These are phyloP conservation scores for Drosophila orena DNA, from an alignment of 1,140 invertebrate species.

Conservation along the genomic window DNA sequence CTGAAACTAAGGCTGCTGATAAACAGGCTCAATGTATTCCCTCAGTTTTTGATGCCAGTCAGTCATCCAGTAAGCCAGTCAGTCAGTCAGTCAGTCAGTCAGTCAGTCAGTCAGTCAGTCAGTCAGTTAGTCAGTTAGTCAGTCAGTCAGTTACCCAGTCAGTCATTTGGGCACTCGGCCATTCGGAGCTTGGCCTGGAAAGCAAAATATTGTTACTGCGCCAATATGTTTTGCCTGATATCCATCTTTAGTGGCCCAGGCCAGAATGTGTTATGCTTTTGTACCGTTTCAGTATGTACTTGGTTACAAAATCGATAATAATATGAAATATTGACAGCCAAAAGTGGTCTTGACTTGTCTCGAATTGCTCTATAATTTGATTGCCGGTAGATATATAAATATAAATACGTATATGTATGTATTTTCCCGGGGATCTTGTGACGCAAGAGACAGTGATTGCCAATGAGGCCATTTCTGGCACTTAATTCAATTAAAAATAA, in stretches of 20 bases:
- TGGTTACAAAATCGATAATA: constrained; percentile 50
- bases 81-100: constrained; percentile 23
- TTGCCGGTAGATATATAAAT: constrained; percentile 27
- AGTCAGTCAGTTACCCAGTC: constrained; percentile 16
- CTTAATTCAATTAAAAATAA: constrained; percentile 15
- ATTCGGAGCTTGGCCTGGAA: constrained; percentile 40
- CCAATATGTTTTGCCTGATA: constrained; percentile 64
- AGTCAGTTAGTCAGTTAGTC: constrained; percentile 22
- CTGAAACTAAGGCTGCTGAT: constrained; percentile 49
- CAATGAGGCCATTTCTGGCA: neutral
- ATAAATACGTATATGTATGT: neutral
- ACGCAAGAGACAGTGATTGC: constrained; percentile 2
- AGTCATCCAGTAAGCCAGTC: constrained; percentile 28
- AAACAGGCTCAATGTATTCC: constrained; percentile 50
- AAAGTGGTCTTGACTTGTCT: constrained; percentile 22
- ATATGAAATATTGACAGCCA: constrained; percentile 52
- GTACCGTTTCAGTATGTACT: constrained; percentile 14
- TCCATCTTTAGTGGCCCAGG: constrained; percentile 40
- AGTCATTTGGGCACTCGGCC: constrained; percentile 23
- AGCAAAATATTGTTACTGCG: constrained; percentile 53
- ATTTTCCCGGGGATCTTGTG: constrained; percentile 11
- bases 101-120: constrained; percentile 21
- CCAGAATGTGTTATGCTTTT: constrained; percentile 40
- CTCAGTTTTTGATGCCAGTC: constrained; percentile 43
- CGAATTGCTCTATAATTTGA: constrained; percentile 51